A percentile compares a stretch with the other conserved stretches of the same genome.
Conservation (phyloP, 2,797 vertebrate genomes). For the Anolis apletophallus region DNA sequence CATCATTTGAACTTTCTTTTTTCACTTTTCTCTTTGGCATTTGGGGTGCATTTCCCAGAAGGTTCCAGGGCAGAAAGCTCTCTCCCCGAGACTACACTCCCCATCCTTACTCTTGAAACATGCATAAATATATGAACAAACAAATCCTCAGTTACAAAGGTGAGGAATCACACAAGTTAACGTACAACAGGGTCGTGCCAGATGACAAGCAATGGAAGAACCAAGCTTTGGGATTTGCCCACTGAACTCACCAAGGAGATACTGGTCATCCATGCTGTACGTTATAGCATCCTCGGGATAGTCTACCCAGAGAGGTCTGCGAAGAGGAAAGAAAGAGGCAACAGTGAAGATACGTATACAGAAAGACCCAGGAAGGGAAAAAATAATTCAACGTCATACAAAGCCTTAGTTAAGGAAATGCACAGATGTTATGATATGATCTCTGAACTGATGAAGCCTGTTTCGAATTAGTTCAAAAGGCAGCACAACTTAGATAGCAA, state of each 20-base stretch:
- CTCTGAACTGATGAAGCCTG: neutral
- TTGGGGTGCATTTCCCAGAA: no score
- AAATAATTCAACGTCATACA: no score
- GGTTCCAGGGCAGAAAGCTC: no score
- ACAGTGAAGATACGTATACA: neutral
- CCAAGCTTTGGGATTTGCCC: neutral
- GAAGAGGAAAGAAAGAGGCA: neutral
- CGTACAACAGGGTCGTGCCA: no score
- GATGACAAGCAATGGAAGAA: neutral
- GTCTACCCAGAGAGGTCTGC: slow-evolving; percentile 76
- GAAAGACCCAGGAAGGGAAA: no score
- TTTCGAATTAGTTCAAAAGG: neutral
- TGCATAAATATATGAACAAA: neutral
- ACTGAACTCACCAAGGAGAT: slow-evolving; percentile 74
- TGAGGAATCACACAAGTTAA: no score
- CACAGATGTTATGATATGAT: neutral
- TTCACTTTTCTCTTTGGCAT: no score
- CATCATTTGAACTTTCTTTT: neutral
- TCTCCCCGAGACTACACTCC: no score
- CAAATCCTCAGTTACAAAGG: neutral
- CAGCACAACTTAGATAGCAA: neutral
- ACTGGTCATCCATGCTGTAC: slow-evolving; percentile 77
- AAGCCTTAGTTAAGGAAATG: neutral
- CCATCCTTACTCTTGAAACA: neutral
- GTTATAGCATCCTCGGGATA: slow-evolving; percentile 74